Evolutionary conservation across 2,888 invertebrate species (phyloP).

Genomic region (Ischnus inquisitorius): DNA sequence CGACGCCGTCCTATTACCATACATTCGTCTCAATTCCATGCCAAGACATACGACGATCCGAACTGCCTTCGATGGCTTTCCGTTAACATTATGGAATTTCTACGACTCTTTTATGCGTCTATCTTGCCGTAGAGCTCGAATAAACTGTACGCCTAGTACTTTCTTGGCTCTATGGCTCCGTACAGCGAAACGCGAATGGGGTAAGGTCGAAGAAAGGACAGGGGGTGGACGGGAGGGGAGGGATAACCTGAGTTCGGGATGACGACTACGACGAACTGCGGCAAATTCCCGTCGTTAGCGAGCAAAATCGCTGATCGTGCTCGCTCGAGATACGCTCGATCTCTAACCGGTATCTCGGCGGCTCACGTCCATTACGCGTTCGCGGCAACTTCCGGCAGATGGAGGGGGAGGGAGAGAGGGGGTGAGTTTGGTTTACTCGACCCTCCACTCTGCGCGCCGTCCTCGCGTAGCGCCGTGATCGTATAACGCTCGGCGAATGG

Average conservation of each 20-base stretch:
- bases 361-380: conserved; percentile 70
- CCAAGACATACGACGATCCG: neutral
- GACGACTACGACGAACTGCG: conserved; percentile 50
- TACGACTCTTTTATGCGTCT: neutral
- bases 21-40: conserved; percentile 37
- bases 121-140: neutral
- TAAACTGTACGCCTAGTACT: neutral
- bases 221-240: neutral
- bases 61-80: conserved; percentile 9
- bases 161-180: conserved; percentile 1
- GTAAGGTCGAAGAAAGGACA: too few species aligned
- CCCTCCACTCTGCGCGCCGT: conserved; percentile 48
- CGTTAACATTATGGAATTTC: neutral
- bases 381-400: conserved; percentile 71
- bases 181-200: neutral
- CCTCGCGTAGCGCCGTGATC: conserved; percentile 40
- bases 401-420: conserved; percentile 6
- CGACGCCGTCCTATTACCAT: conserved; percentile 15
- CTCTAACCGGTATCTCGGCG: conserved; percentile 64
- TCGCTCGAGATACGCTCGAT: conserved; percentile 42
- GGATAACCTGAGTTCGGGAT: conserved; percentile 1
- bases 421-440: conserved; percentile 47
- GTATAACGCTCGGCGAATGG: conserved; percentile 71
- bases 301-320: conserved; percentile 66
- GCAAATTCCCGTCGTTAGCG: conserved; percentile 68